phyloP scores from a whole-genome alignment of 1,140 invertebrate species.

The Diorhabda carinulata region DNA sequence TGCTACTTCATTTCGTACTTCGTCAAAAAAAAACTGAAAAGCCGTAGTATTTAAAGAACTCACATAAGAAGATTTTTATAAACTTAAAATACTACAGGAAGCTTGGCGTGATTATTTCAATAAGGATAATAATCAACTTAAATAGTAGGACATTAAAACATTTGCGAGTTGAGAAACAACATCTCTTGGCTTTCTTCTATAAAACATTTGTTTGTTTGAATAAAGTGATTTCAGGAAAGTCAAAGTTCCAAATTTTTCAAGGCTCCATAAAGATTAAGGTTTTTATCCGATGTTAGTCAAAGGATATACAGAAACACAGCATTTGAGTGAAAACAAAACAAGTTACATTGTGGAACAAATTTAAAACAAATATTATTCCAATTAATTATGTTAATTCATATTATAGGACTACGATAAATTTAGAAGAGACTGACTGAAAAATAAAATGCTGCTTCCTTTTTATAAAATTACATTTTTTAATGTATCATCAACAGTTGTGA shows the following conservation, averaged over 20 bases:
- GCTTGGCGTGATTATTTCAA: background rate
- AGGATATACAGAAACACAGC: background rate
- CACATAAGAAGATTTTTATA: background rate
- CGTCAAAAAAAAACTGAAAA: background rate
- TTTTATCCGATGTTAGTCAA: background rate
- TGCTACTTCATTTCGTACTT: background rate
- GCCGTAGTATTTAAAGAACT: background rate
- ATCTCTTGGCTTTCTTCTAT: background rate
- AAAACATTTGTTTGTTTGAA: background rate
- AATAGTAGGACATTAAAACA: background rate
- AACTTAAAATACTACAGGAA: background rate
- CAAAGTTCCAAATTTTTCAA: background rate
- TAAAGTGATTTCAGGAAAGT: background rate
- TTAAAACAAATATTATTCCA: too few relatives aligned
- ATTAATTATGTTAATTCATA: background rate
- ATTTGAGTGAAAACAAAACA: background rate
- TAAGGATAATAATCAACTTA: background rate
- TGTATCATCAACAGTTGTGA: too few relatives aligned
- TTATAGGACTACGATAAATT: background rate
- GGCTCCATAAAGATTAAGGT: background rate
- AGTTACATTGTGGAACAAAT: background rate
- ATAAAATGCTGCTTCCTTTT: too few relatives aligned
- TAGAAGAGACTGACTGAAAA: too few relatives aligned
- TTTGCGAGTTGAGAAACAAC: background rate
- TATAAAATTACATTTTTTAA: too few relatives aligned